Evolutionary conservation across 2,113 vertebrate genomes (phyloP).

Genomic region (Pomatostomus ruficeps): DNA sequence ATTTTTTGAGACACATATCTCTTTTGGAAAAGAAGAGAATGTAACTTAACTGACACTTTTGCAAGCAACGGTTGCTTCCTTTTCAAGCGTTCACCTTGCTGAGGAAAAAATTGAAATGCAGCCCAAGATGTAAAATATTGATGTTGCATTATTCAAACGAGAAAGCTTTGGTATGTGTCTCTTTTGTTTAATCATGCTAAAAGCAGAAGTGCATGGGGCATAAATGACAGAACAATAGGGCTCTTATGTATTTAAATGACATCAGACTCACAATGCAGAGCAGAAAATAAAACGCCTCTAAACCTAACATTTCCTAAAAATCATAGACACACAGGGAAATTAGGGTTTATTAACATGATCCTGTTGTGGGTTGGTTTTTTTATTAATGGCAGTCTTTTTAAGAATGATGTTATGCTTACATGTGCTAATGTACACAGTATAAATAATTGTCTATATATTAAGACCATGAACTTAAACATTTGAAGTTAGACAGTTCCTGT

Average conservation of each 20-base stretch:
- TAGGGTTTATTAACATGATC: neutral
- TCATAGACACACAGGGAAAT: neutral
- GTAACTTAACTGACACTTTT: slow-evolving; percentile 34
- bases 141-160: slow-evolving; percentile 52
- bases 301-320: slow-evolving; percentile 8
- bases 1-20: neutral
- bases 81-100: slow-evolving; percentile 7
- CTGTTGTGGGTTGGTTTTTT: neutral
- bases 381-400: neutral
- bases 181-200: slow-evolving; percentile 64
- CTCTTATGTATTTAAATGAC: slow-evolving; percentile 52
- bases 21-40: slow-evolving; percentile 2
- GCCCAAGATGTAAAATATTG: slow-evolving; percentile 54
- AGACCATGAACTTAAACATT: neutral
- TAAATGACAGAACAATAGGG: slow-evolving; percentile 64
- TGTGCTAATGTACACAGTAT: neutral
- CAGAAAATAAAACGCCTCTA: slow-evolving; percentile 55
- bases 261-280: slow-evolving; percentile 33
- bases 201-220: slow-evolving; percentile 47
- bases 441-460: neutral
- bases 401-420: neutral
- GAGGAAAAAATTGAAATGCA: slow-evolving; percentile 48
- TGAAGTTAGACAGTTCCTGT: neutral
- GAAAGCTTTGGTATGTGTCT: slow-evolving; percentile 34
- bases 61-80: neutral